Evolutionary conservation across 2,888 invertebrate genomes (phyloP).

Genomic region (Laothoe populi): DNA sequence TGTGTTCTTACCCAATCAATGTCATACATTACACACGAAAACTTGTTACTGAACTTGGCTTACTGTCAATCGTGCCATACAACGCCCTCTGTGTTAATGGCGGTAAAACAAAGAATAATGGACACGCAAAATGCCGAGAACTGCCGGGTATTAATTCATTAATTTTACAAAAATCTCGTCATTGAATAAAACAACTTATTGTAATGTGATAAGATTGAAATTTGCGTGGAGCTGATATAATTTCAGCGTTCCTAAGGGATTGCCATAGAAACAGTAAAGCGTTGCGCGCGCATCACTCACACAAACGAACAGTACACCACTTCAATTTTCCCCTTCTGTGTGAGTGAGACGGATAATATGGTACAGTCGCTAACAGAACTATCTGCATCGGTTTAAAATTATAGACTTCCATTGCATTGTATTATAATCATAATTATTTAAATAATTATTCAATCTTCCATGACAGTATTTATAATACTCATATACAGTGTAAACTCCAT

Average conservation of each 20-base stretch:
- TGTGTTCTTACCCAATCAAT: slow-evolving; percentile 20
- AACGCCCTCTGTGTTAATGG: slow-evolving; percentile 54
- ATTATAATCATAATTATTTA: too few relatives aligned
- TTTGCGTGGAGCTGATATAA: slow-evolving; percentile 31
- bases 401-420: neutral
- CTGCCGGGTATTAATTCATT: slow-evolving; percentile 81
- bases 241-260: slow-evolving; percentile 77
- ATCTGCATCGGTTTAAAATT: neutral
- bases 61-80: slow-evolving; percentile 32
- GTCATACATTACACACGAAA: slow-evolving; percentile 15
- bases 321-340: slow-evolving; percentile 57
- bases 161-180: slow-evolving; percentile 63
- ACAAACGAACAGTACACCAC: slow-evolving; percentile 48
- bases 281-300: slow-evolving; percentile 79
- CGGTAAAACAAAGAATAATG: slow-evolving; percentile 70
- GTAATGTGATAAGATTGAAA: slow-evolving; percentile 24
- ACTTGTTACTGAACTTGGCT: slow-evolving; percentile 21
- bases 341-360: slow-evolving; percentile 57
- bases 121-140: slow-evolving; percentile 69
- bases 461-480: too few relatives aligned
- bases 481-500: too few relatives aligned
- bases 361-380: slow-evolving; percentile 55
- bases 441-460: too few relatives aligned
- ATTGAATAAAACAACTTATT: slow-evolving; percentile 28
- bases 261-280: slow-evolving; percentile 83